A percentile compares a stretch with the other conserved stretches of the same genome.
Conservation (phyloP, 2,113 vertebrate genomes). For the Chloropsis hardwickii region DNA sequence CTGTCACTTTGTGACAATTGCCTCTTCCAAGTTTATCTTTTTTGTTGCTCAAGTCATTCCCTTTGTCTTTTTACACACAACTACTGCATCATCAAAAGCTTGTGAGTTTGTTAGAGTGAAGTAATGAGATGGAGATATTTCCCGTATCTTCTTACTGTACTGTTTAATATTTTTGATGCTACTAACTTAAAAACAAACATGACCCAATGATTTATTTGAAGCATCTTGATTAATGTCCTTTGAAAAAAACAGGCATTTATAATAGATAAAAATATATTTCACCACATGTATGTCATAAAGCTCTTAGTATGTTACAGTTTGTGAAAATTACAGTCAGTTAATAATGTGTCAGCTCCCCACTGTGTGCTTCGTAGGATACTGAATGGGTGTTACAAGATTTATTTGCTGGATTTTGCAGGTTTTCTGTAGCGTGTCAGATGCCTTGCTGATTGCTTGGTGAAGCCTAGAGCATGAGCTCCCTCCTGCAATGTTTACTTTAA, state of each 20-base stretch:
- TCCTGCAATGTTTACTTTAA: slow-evolving; percentile 58
- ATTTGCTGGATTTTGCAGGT: slow-evolving; percentile 43
- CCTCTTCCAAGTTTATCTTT: background rate
- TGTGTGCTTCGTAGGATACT: slow-evolving; percentile 31
- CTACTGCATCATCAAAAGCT: background rate
- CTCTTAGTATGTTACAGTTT: slow-evolving; percentile 12
- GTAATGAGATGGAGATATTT: background rate
- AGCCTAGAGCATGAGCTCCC: slow-evolving; percentile 34
- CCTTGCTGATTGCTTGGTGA: slow-evolving; percentile 59
- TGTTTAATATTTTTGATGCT: background rate
- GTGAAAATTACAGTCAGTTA: slow-evolving; percentile 52
- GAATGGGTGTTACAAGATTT: slow-evolving; percentile 57
- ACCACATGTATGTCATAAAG: background rate
- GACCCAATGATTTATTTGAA: background rate
- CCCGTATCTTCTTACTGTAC: background rate
- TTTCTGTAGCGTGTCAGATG: slow-evolving; percentile 43
- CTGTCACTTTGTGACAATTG: background rate
- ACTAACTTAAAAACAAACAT: background rate
- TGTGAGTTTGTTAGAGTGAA: background rate
- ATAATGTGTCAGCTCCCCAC: slow-evolving; percentile 43
- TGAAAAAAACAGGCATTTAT: background rate
- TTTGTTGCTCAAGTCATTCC: background rate
- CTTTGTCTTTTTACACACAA: background rate
- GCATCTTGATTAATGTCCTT: background rate
- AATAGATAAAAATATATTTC: slow-evolving; percentile 8